Conservation (phyloP, 2,797 vertebrate species). For the Furcifer pardalis region DNA sequence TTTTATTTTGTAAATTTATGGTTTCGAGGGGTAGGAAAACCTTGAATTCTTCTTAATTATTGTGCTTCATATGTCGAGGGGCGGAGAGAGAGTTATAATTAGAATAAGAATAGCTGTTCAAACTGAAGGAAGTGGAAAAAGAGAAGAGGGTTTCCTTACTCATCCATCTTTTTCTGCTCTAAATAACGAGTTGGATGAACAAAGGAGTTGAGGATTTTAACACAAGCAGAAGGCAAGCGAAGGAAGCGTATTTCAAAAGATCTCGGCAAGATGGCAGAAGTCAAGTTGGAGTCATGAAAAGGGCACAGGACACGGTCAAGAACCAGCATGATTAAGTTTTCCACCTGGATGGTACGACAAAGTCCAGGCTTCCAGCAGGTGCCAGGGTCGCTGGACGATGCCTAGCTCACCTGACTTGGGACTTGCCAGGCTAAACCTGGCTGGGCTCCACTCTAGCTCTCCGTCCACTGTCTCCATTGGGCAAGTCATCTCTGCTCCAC, state of each 20-base stretch:
- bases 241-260: too few relatives aligned
- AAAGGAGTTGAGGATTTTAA: background rate
- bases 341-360: background rate
- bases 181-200: background rate
- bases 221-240: background rate
- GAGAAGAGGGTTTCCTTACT: accelerated
- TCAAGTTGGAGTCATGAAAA: background rate
- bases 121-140: background rate
- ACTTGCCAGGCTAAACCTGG: too few relatives aligned
- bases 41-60: conserved; percentile 9
- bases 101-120: background rate
- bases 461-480: background rate
- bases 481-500: background rate
- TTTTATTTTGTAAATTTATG: conserved; percentile 28
- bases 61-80: background rate
- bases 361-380: background rate
- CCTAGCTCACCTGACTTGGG: background rate
- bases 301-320: background rate
- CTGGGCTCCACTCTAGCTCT: background rate
- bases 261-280: background rate
- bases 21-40: background rate
- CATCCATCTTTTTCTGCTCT: too few relatives aligned
- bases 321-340: too few relatives aligned
- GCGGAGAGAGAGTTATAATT: conserved; percentile 7
- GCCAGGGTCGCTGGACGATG: background rate